Evolutionary conservation across 2,113 vertebrate species (phyloP).

Genomic region (Seriola dumerili): DNA sequence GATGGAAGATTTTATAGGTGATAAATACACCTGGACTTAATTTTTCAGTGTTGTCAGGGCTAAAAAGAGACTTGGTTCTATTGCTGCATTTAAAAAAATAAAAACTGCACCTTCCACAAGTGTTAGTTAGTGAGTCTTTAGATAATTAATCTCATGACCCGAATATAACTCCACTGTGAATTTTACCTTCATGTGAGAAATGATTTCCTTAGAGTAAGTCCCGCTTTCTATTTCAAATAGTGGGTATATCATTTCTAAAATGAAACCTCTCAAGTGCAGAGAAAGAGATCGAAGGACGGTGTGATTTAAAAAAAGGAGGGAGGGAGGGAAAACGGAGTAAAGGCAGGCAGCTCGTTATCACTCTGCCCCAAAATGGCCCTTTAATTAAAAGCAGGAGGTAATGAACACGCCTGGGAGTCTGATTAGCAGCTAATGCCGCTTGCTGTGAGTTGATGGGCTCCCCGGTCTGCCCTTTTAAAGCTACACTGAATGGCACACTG

Average conservation of each 20-base stretch:
- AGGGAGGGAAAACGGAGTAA: constrained; percentile 24
- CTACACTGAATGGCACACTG: constrained; percentile 18
- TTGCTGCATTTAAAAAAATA: not conserved
- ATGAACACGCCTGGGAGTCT: constrained; percentile 74
- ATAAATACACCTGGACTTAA: not conserved
- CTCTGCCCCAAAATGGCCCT: constrained; percentile 69
- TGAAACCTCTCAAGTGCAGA: constrained; percentile 9
- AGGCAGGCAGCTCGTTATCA: constrained; percentile 65
- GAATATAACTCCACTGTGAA: not conserved
- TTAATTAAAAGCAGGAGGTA: constrained; percentile 81
- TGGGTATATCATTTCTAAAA: constrained; percentile 14
- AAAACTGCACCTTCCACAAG: not conserved
- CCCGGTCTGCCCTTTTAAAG: constrained; percentile 53
- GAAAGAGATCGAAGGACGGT: not conserved
- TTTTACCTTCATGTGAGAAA: constrained; percentile 13
- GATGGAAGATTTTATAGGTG: not conserved
- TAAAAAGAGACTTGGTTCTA: not conserved
- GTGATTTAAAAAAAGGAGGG: not conserved
- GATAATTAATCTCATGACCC: constrained; percentile 5
- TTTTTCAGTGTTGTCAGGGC: not conserved
- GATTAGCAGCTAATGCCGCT: constrained; percentile 76
- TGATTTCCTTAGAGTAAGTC: not conserved
- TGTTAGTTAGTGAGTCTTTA: not conserved
- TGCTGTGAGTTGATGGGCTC: constrained; percentile 65
- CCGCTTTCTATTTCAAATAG: constrained; percentile 20